Percentiles rank a stretch among this genome's conserved stretches.
These are phyloP conservation scores for Cervus canadensis DNA, from an alignment of 2,113 vertebrate species.

Conservation along the genomic window DNA sequence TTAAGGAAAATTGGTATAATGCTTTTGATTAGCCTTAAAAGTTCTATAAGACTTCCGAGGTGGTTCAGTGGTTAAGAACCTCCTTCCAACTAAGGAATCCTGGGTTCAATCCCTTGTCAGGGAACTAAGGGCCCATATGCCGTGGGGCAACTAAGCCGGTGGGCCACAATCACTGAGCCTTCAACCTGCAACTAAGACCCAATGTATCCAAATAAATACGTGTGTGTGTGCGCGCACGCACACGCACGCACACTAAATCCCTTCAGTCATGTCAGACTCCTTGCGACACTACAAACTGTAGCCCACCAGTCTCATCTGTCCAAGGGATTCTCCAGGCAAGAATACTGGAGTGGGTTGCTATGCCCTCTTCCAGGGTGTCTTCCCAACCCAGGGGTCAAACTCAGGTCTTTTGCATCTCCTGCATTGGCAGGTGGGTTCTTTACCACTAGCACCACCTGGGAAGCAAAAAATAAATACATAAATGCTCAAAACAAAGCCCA, in stretches of 20 bases:
- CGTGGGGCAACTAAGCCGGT: neutral
- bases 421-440: neutral
- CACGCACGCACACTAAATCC: rapidly evolving
- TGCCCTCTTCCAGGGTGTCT: neutral
- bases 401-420: neutral
- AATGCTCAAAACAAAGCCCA: neutral
- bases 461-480: neutral
- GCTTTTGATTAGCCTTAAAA: neutral
- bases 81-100: neutral
- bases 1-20: neutral
- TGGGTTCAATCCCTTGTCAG: neutral
- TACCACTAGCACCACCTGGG: neutral
- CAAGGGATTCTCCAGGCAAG: neutral
- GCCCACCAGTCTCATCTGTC: neutral
- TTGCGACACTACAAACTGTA: neutral
- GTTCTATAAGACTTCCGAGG: neutral
- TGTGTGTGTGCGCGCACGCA: rapidly evolving
- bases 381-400: neutral
- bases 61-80: neutral
- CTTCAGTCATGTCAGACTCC: neutral
- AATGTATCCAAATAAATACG: neutral
- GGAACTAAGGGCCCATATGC: neutral
- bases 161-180: neutral
- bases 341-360: neutral
- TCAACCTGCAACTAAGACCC: neutral